A percentile compares a stretch with the other conserved stretches of the same genome.
These are phyloP conservation scores for Eriocheir sinensis DNA, from an alignment of 1,140 invertebrate genomes.

Conservation along the genomic window DNA sequence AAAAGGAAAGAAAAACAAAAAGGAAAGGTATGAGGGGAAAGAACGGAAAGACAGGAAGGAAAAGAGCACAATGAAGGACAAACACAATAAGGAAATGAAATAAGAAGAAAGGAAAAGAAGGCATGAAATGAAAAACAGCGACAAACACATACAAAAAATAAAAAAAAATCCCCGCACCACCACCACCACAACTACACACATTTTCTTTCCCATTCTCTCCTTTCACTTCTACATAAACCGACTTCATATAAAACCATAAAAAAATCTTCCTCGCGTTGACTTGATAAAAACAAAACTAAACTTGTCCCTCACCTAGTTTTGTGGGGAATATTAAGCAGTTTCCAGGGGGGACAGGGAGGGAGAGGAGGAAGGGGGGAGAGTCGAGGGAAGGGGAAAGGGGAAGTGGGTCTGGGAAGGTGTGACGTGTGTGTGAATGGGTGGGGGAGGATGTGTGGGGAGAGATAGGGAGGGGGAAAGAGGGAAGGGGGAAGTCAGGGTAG, in stretches of 20 bases:
- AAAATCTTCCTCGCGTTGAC: background rate
- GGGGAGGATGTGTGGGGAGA: background rate
- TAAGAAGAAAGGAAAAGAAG: no score
- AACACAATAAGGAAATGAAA: no score
- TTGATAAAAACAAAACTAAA: conserved; percentile 27
- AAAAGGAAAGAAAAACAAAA: no score
- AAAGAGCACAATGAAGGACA: no score
- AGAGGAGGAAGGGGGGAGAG: no score
- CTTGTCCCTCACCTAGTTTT: background rate
- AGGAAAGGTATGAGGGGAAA: no score
- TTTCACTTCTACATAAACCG: background rate
- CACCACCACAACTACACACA: no score
- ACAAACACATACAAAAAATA: no score
- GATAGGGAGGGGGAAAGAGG: background rate
- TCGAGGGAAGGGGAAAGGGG: background rate
- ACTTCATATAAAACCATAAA: background rate
- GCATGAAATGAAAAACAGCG: no score
- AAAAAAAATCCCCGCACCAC: no score
- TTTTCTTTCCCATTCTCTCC: background rate
- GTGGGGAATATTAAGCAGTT: background rate
- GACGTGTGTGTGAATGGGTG: background rate
- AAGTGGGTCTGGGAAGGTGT: background rate
- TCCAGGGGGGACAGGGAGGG: background rate
- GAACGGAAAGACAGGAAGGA: no score
- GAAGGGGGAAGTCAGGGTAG: no score